phyloP scores from a whole-genome alignment of 2,113 vertebrate species.

The Ginglymostoma cirratum region DNA sequence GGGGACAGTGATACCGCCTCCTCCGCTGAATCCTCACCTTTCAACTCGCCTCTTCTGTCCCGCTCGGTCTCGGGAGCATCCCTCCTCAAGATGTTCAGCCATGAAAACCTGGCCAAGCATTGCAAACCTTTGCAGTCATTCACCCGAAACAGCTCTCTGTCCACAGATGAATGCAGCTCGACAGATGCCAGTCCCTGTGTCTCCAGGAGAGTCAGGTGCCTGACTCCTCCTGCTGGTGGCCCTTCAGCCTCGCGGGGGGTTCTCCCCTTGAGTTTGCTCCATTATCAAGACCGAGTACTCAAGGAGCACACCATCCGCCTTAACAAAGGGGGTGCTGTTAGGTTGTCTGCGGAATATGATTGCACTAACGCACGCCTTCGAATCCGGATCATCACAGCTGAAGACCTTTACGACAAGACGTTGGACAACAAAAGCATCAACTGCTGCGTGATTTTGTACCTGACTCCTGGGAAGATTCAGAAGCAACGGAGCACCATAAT shows the following conservation, averaged over 20 bases:
- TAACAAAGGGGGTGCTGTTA: conserved; percentile 61
- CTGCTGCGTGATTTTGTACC: conserved; percentile 86
- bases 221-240: conserved; percentile 46
- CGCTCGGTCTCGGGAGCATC: conserved; percentile 69
- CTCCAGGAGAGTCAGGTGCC: conserved; percentile 64
- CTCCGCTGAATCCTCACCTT: conserved; percentile 87
- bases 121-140: conserved; percentile 81
- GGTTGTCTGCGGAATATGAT: conserved; percentile 77
- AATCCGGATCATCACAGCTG: conserved; percentile 72
- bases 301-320: conserved; percentile 72
- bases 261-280: conserved; percentile 47
- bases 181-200: conserved; percentile 82
- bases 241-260: background rate
- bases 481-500: conserved; percentile 93
- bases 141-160: conserved; percentile 83
- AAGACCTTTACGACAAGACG: conserved; percentile 78
- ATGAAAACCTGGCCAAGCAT: conserved; percentile 87
- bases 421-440: conserved; percentile 82
- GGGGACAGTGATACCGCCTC: conserved; percentile 94
- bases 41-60: conserved; percentile 82
- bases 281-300: conserved; percentile 49
- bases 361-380: conserved; percentile 72
- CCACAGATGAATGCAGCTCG: conserved; percentile 83
- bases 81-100: conserved; percentile 83
- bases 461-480: conserved; percentile 91